A percentile compares a stretch with the other conserved stretches of the same genome.
phyloP scores from a whole-genome alignment of 1,140 invertebrate species.

The Triops cancriformis region DNA sequence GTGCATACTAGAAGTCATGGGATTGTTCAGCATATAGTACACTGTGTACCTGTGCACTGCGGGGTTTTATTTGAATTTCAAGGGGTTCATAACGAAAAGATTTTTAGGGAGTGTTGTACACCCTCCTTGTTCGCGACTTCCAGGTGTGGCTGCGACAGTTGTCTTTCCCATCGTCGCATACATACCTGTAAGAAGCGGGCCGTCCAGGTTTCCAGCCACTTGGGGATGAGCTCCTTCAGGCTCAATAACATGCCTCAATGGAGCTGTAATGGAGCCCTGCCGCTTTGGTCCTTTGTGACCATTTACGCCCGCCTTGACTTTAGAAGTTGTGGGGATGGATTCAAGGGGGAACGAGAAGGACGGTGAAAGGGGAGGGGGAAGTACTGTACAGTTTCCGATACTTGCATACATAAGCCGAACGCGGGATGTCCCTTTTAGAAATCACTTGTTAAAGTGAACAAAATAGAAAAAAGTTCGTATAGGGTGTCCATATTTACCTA shows the following conservation, averaged over 20 bases:
- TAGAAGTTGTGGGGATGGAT: not conserved
- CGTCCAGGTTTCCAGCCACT: constrained; percentile 10
- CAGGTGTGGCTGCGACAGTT: constrained; percentile 12
- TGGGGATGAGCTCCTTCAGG: not conserved
- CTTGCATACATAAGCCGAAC: not conserved
- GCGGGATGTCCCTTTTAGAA: constrained; percentile 1
- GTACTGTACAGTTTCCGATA: too few species aligned
- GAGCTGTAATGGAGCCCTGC: constrained; percentile 8
- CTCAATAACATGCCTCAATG: constrained; percentile 6
- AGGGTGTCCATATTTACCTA: not conserved
- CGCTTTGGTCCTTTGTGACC: not conserved
- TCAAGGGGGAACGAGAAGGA: too few species aligned
- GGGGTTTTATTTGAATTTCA: constrained; percentile 10
- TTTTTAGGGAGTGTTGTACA: not conserved
- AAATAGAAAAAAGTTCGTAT: not conserved
- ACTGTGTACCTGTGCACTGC: not conserved
- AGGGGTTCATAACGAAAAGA: not conserved
- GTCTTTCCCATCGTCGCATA: constrained; percentile 2
- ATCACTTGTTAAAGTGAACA: not conserved
- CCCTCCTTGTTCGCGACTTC: not conserved
- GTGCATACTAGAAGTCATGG: too few species aligned
- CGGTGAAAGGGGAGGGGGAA: not conserved
- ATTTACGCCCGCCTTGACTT: constrained; percentile 12
- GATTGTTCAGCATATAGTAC: not conserved
- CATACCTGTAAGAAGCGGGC: not conserved